These are phyloP conservation scores for Natator depressus DNA, from an alignment of 2,113 vertebrate genomes.

Conservation along the genomic window DNA sequence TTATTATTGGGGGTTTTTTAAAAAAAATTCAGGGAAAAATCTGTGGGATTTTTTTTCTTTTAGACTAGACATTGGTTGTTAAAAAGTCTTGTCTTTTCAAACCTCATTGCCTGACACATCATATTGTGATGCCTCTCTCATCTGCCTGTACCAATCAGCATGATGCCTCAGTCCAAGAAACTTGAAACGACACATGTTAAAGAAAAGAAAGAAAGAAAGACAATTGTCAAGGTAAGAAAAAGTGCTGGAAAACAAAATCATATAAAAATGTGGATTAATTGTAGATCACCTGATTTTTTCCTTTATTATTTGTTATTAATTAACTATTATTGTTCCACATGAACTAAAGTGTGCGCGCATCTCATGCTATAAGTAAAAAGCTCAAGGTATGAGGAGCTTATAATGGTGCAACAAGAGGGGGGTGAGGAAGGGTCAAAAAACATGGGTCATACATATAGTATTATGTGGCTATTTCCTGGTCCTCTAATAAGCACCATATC, in stretches of 20 bases:
- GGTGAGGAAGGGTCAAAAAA: not conserved
- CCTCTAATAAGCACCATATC: not conserved
- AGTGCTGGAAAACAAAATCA: not conserved
- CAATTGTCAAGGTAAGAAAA: not conserved
- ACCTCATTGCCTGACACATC: not conserved
- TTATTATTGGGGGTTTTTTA: accelerated
- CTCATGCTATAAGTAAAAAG: not conserved
- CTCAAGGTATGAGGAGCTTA: not conserved
- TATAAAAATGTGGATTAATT: not conserved
- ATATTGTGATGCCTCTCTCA: not conserved
- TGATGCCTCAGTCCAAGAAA: not conserved
- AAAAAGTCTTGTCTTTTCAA: not conserved
- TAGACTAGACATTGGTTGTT: not conserved
- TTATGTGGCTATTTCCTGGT: not conserved
- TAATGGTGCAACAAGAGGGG: accelerated
- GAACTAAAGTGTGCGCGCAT: accelerated
- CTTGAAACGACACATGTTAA: not conserved
- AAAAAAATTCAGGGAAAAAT: not conserved
- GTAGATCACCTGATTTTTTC: not conserved
- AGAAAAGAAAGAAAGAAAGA: not conserved
- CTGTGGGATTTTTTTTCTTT: not conserved
- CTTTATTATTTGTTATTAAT: not conserved
- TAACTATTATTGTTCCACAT: not conserved
- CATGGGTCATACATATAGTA: accelerated
- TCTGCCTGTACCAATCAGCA: not conserved